Evolutionary conservation across 1,140 invertebrate species (phyloP).

Genomic region (Sitobion miscanthi): DNA sequence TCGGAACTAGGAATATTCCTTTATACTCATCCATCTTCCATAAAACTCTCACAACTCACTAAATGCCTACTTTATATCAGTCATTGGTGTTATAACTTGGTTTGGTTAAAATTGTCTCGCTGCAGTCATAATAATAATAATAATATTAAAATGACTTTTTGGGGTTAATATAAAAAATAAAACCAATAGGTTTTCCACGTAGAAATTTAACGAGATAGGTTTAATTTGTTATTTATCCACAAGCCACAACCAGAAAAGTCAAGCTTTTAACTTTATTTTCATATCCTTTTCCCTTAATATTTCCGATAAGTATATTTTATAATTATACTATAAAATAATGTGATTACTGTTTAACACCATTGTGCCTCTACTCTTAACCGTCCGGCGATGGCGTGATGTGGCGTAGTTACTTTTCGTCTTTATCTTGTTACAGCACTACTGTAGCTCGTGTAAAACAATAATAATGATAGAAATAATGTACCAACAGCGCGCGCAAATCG

Average conservation of each 20-base stretch:
- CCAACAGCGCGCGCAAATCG: background rate
- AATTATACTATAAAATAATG: background rate
- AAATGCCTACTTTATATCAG: background rate
- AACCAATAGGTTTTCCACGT: background rate
- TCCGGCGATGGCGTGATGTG: background rate
- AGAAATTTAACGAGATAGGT: background rate
- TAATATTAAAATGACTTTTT: background rate
- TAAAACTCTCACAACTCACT: background rate
- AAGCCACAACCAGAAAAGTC: background rate
- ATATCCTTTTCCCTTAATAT: too few relatives aligned
- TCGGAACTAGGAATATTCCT: background rate
- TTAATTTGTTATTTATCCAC: background rate
- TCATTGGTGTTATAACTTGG: background rate
- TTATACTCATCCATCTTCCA: conserved; percentile 16
- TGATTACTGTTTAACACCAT: background rate
- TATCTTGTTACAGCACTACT: background rate
- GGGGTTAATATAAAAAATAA: background rate
- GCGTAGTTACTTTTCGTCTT: background rate
- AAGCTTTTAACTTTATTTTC: background rate
- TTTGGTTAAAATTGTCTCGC: background rate
- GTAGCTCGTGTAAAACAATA: background rate
- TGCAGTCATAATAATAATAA: background rate
- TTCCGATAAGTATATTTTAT: background rate
- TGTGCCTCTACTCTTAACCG: background rate
- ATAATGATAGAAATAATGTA: background rate